Percentiles rank a stretch among this genome's conserved stretches.
phyloP scores from a whole-genome alignment of 2,888 invertebrate species.

The Sturmia bella region DNA sequence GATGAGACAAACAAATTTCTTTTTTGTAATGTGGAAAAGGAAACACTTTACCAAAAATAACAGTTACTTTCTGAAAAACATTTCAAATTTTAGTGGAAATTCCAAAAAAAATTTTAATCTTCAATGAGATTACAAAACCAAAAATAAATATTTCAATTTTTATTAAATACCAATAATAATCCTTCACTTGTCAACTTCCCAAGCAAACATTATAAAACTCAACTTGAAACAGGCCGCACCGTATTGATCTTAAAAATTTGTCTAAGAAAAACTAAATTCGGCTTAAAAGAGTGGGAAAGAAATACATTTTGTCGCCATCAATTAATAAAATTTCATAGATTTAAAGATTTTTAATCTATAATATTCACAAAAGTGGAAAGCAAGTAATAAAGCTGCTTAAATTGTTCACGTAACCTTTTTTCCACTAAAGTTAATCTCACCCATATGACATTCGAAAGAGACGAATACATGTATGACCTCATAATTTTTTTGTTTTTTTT shows the following conservation, averaged over 20 bases:
- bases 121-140: constrained; percentile 14
- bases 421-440: constrained; percentile 43
- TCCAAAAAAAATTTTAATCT: no score
- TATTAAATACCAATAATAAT: constrained; percentile 48
- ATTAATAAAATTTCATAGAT: constrained; percentile 42
- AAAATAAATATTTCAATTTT: constrained; percentile 14
- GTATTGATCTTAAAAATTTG: constrained; percentile 32
- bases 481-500: no score
- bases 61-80: constrained; percentile 49
- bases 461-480: background rate
- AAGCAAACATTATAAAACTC: background rate
- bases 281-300: background rate
- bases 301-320: constrained; percentile 45
- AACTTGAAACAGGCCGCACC: constrained; percentile 34
- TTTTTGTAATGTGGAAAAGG: constrained; percentile 59
- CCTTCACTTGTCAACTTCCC: constrained; percentile 45
- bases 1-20: constrained; percentile 65
- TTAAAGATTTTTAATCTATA: constrained; percentile 29
- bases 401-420: constrained; percentile 36
- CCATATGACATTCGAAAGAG: constrained; percentile 30
- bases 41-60: constrained; percentile 53
- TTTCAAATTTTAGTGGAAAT: background rate
- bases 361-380: constrained; percentile 6
- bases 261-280: background rate
- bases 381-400: constrained; percentile 21